These are phyloP conservation scores for Cryptophagus acutangulus DNA, from an alignment of 2,888 invertebrate species.

Conservation along the genomic window DNA sequence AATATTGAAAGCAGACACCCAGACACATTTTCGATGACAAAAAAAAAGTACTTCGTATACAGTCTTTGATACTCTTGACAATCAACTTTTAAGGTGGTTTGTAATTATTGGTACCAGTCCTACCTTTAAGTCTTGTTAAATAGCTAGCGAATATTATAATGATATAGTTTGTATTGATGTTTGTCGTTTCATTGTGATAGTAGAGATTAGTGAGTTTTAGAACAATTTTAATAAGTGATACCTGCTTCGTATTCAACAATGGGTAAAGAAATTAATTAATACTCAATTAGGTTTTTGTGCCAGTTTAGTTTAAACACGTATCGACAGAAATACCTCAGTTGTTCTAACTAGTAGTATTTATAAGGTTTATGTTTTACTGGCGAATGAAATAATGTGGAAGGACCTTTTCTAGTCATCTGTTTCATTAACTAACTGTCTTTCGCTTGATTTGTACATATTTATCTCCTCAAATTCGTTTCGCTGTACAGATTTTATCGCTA, in stretches of 20 bases:
- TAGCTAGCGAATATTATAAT: slow-evolving; percentile 21
- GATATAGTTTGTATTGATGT: slow-evolving; percentile 33
- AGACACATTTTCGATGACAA: too few species aligned
- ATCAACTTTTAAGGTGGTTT: slow-evolving; percentile 29
- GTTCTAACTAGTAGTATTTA: too few species aligned
- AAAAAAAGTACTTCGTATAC: not conserved
- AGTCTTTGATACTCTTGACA: slow-evolving; percentile 33
- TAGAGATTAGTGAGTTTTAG: slow-evolving; percentile 31
- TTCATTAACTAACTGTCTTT: too few species aligned
- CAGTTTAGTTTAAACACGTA: slow-evolving; percentile 3
- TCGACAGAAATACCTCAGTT: too few species aligned
- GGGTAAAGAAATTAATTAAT: not conserved
- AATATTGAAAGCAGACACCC: too few species aligned
- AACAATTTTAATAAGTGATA: slow-evolving; percentile 6
- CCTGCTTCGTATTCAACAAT: slow-evolving; percentile 1
- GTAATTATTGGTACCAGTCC: slow-evolving; percentile 17
- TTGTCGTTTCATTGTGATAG: slow-evolving; percentile 41
- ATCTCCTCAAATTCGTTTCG: too few species aligned
- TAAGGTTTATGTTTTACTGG: too few species aligned
- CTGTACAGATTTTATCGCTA: too few species aligned
- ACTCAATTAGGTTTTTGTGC: slow-evolving; percentile 7
- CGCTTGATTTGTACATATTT: too few species aligned
- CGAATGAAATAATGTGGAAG: too few species aligned
- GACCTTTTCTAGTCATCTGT: too few species aligned
- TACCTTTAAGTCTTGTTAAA: slow-evolving; percentile 30